A percentile compares a stretch with the other conserved stretches of the same genome.
These are phyloP conservation scores for Pogonophryne albipinna DNA, from an alignment of 2,797 vertebrate genomes.

Conservation along the genomic window DNA sequence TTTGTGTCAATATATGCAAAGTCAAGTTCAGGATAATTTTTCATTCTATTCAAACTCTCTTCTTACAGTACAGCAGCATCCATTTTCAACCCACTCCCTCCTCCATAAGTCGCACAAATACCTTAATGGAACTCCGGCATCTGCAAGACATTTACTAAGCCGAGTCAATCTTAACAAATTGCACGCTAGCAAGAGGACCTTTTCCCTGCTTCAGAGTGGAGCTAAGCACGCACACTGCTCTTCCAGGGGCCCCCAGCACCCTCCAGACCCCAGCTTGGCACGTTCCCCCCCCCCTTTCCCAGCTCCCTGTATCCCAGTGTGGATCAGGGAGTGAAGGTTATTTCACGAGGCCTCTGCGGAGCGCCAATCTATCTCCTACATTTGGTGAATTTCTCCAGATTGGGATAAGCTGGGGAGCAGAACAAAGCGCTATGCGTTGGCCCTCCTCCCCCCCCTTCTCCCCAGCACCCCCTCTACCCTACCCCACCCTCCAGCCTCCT, in stretches of 20 bases:
- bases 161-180: conserved; percentile 87
- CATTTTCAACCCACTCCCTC: conserved; percentile 40
- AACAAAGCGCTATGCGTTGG: conserved; percentile 87
- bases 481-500: conserved; percentile 60
- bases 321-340: conserved; percentile 89
- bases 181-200: conserved; percentile 84
- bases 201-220: conserved; percentile 88
- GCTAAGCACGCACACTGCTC: conserved; percentile 83
- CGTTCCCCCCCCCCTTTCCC: conserved; percentile 16
- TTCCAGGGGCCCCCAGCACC: conserved; percentile 86
- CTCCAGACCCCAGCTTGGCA: conserved; percentile 28
- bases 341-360: conserved; percentile 90
- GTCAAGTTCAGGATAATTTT: conserved; percentile 4
- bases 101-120: conserved; percentile 75
- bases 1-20: conserved; percentile 34
- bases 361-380: conserved; percentile 91
- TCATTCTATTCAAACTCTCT: not conserved
- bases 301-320: conserved; percentile 81
- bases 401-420: conserved; percentile 86
- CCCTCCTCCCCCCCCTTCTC: conserved; percentile 32
- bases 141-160: conserved; percentile 90
- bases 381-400: conserved; percentile 93
- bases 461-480: conserved; percentile 56
- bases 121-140: conserved; percentile 84
- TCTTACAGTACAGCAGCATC: conserved; percentile 25